Percentiles rank a stretch among this genome's conserved stretches.
Conservation (phyloP, 1,140 invertebrate species). For the Pomacea maculata region DNA sequence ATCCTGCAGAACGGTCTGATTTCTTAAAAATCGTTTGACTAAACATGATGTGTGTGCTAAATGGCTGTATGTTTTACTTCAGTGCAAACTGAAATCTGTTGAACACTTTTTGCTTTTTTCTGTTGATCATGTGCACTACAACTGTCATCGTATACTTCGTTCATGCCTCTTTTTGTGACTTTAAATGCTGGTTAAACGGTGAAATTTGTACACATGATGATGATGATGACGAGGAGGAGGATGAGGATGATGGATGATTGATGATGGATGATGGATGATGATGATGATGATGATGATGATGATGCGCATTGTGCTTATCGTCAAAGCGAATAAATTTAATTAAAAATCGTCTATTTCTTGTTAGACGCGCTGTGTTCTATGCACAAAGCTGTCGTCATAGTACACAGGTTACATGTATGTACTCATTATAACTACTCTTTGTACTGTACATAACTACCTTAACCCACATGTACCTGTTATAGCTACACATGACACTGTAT, state of each 20-base stretch:
- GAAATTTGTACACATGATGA: neutral
- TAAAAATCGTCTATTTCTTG: neutral
- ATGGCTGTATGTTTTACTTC: neutral
- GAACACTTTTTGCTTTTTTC: neutral
- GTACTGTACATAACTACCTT: too few species aligned
- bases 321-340: neutral
- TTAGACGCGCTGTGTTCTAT: too few species aligned
- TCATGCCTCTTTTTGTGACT: neutral
- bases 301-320: neutral
- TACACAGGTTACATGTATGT: too few species aligned
- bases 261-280: constrained; percentile 1
- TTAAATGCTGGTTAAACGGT: neutral
- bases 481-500: constrained; percentile 61
- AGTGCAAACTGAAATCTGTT: neutral
- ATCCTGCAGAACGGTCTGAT: constrained; percentile 39
- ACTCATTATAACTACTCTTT: too few species aligned
- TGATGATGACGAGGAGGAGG: neutral
- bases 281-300: neutral
- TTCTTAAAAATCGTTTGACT: too few species aligned
- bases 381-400: too few species aligned
- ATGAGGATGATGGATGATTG: neutral
- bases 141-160: neutral
- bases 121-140: neutral
- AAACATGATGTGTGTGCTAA: neutral
- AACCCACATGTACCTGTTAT: constrained; percentile 48